phyloP scores from a whole-genome alignment of 1,140 invertebrate species.

The Pantala flavescens region DNA sequence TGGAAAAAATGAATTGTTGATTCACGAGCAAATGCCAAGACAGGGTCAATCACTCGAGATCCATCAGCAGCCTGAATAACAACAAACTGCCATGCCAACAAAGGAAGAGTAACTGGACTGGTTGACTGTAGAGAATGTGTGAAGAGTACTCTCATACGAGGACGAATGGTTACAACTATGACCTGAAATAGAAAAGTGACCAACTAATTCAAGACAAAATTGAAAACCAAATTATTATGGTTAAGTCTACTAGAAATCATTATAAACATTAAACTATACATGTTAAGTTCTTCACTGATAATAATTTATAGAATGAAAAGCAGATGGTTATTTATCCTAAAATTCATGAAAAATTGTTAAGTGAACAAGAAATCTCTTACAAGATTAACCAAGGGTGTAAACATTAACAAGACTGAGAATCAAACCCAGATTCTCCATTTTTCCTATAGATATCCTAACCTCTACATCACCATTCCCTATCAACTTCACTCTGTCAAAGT shows the following conservation, averaged over 20 bases:
- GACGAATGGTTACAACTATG: conserved; percentile 73
- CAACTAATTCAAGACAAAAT: conserved; percentile 7
- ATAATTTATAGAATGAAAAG: too few relatives aligned
- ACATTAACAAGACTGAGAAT: too few relatives aligned
- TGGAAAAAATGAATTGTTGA: conserved; percentile 73
- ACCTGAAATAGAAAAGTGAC: conserved; percentile 40
- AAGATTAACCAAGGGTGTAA: too few relatives aligned
- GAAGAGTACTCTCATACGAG: conserved; percentile 57
- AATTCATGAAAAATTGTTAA: too few relatives aligned
- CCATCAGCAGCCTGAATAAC: conserved; percentile 64
- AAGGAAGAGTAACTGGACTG: conserved; percentile 59
- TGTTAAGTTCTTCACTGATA: too few relatives aligned
- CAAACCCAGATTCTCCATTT: too few relatives aligned
- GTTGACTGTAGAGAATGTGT: conserved; percentile 45
- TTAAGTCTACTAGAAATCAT: neutral
- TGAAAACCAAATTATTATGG: neutral
- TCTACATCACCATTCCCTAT: too few relatives aligned
- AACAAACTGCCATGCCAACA: conserved; percentile 87
- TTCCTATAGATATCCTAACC: too few relatives aligned
- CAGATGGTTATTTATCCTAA: too few relatives aligned
- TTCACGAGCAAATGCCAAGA: conserved; percentile 76
- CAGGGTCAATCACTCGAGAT: conserved; percentile 63
- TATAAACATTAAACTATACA: too few relatives aligned
- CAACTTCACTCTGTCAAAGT: too few relatives aligned
- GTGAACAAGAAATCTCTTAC: too few relatives aligned